phyloP scores from a whole-genome alignment of 2,113 vertebrate species.

The Bettongia penicillata region DNA sequence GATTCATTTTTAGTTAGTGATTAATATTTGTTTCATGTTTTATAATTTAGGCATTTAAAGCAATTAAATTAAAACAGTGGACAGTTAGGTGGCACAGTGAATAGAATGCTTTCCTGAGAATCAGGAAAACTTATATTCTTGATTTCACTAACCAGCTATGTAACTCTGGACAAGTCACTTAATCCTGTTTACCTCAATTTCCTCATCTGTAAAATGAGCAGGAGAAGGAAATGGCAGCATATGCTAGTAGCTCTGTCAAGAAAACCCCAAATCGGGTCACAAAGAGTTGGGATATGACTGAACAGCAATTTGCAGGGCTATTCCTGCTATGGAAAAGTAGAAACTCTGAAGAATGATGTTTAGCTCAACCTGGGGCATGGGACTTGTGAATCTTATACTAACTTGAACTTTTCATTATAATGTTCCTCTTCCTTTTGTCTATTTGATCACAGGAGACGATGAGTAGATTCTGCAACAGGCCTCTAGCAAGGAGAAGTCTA shows the following conservation, averaged over 20 bases:
- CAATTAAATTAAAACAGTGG: neutral
- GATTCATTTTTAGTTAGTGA: slow-evolving; percentile 32
- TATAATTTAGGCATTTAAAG: neutral
- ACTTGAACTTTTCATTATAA: neutral
- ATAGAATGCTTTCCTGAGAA: neutral
- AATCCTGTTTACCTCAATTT: neutral
- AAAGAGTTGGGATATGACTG: too few species aligned
- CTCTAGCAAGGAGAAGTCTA: neutral
- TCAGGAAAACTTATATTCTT: neutral
- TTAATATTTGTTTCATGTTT: slow-evolving; percentile 24
- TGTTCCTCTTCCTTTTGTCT: neutral
- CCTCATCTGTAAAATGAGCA: too few species aligned
- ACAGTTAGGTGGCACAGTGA: neutral
- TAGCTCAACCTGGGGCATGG: neutral
- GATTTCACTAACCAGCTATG: neutral
- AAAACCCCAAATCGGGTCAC: too few species aligned
- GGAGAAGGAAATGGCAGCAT: too few species aligned
- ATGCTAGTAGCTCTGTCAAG: too few species aligned
- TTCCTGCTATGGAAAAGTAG: neutral
- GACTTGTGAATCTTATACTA: neutral
- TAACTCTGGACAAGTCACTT: neutral
- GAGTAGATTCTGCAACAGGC: neutral
- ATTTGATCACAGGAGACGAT: neutral
- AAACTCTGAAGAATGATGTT: neutral
- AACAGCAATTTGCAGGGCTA: neutral